phyloP scores from a whole-genome alignment of 1,140 invertebrate genomes.

The Megalonaias nervosa region DNA sequence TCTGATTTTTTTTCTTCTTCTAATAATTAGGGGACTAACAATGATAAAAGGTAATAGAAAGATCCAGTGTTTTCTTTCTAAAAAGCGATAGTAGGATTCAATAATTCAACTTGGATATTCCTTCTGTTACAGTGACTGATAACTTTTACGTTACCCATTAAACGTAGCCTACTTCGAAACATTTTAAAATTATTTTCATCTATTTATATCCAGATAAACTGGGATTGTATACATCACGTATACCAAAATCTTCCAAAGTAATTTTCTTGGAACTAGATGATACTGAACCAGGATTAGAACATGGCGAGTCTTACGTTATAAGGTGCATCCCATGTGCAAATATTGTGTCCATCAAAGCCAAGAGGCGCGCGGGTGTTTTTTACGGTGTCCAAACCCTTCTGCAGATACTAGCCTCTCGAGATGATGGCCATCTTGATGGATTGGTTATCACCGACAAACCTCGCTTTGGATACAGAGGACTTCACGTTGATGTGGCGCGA shows the following conservation, averaged over 20 bases:
- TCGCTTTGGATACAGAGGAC: conserved; percentile 56
- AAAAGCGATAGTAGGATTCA: too few relatives aligned
- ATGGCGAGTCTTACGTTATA: conserved; percentile 45
- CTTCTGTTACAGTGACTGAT: too few relatives aligned
- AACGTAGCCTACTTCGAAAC: background rate
- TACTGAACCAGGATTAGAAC: background rate
- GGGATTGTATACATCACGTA: conserved; percentile 1
- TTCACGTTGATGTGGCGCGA: conserved; percentile 65
- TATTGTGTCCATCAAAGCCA: conserved; percentile 36
- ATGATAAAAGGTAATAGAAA: too few relatives aligned
- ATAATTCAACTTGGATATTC: too few relatives aligned
- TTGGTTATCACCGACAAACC: conserved; percentile 48
- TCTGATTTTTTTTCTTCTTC: too few relatives aligned
- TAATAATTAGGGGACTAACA: too few relatives aligned
- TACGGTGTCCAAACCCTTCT: conserved; percentile 53
- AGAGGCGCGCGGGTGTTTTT: conserved; percentile 38
- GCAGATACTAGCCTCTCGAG: conserved; percentile 18
- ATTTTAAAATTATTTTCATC: background rate
- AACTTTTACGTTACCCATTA: too few relatives aligned
- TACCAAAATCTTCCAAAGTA: conserved; percentile 13
- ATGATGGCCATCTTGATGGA: conserved; percentile 34
- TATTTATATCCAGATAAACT: conserved; percentile 11
- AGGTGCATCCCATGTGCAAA: conserved; percentile 19
- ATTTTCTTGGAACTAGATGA: conserved; percentile 13
- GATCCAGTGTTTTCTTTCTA: too few relatives aligned